Base-by-base conservation (phyloP, 2,888 invertebrate genomes). In the Terebella lapidaria region DNA sequence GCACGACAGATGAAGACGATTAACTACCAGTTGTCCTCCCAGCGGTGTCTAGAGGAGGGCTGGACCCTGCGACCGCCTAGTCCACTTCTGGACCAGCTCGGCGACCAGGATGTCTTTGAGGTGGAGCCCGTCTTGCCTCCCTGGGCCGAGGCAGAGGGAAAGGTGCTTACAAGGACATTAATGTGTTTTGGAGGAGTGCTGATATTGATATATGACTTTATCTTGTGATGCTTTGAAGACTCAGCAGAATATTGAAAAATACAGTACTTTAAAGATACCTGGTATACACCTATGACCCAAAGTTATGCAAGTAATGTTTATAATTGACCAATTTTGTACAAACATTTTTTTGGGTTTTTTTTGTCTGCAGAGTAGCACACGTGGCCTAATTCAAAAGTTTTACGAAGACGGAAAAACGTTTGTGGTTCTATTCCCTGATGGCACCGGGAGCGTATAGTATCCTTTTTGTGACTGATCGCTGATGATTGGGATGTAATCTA, bases 1-100 rank as follows among this genome's bases (percentile, higher is more conserved):
- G 76, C 77, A 1, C 70, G 76, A 15, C 75, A 77, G 67, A 78
- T 78, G 75, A 76, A 76, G 63, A 80, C 79, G 1, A 79, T 80
- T 47, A 79, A 80, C 66, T 80, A 78, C 63, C 77, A 77, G 69
- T 64, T 80, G 53, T 80, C 80, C 1, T 78, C 78, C 2, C 74
- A 77, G 66, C 70, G 71, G 57, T 79, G 77, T 63, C 63, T 79
- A 30, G 78, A 79, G 58, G 78, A 78, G 55, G 80, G 80, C 1
- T 80, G 79, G 78, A 80, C 79, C 0, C 62, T 78, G 15, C 60
- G 76, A 10, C 70, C 76, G 1, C 78, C 78, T 1, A 73, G 71
- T 27, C 78, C 78, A 0, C 60, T 74, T 4, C 25, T 58, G 4
- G 61, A 69, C 1, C 20, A 18, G 15, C 4, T 22, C 3, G 47